phyloP scores from a whole-genome alignment of 2,797 vertebrate genomes.

The Florisuga fusca region DNA sequence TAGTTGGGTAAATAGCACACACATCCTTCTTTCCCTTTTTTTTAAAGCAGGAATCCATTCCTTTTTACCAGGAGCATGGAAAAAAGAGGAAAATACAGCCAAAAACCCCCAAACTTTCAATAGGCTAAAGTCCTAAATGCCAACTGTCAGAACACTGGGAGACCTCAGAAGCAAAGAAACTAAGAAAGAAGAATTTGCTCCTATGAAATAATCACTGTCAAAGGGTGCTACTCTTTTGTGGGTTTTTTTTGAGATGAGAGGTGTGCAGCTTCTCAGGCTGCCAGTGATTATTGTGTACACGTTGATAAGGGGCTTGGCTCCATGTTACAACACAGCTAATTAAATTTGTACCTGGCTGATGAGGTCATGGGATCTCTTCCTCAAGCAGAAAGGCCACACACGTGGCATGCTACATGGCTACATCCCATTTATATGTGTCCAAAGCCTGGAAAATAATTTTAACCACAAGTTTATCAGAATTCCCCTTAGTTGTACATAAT shows the following conservation, averaged over 20 bases:
- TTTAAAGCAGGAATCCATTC: neutral
- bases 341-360: neutral
- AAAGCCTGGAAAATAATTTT: neutral
- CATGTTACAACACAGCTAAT: neutral
- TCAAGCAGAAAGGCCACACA: neutral
- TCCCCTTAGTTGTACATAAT: neutral
- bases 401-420: accelerated
- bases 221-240: neutral
- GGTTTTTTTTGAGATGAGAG: neutral
- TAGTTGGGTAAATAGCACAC: neutral
- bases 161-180: neutral
- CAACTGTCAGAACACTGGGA: neutral
- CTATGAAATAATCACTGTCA: neutral
- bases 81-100: neutral
- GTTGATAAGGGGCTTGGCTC: neutral
- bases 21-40: neutral
- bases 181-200: neutral
- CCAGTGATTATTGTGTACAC: neutral
- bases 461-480: neutral
- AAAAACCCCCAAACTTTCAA: neutral
- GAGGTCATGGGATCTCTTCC: neutral
- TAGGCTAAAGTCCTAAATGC: neutral
- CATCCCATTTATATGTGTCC: accelerated
- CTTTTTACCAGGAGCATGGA: neutral
- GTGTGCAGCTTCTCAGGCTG: neutral